phyloP scores from a whole-genome alignment of 1,140 invertebrate species.

The Euwallacea similis region DNA sequence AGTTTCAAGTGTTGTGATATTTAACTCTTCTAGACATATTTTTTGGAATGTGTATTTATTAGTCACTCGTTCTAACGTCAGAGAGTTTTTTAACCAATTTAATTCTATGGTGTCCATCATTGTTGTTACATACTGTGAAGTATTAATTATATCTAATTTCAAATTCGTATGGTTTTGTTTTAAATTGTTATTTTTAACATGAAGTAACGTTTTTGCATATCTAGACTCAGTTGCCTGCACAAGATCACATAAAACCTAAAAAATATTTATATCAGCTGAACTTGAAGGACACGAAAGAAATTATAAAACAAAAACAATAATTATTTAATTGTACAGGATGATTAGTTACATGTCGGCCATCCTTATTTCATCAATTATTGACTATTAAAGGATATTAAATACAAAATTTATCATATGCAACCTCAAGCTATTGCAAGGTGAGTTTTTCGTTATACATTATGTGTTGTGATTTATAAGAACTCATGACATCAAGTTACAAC shows the following conservation, averaged over 20 bases:
- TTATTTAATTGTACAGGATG: too few species aligned
- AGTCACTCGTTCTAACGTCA: constrained; percentile 57
- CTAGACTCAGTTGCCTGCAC: constrained; percentile 40
- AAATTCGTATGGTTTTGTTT: constrained; percentile 42
- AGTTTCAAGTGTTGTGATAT: constrained; percentile 56
- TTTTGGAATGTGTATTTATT: constrained; percentile 66
- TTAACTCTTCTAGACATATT: constrained; percentile 64
- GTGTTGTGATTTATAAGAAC: too few species aligned
- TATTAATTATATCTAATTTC: constrained; percentile 43
- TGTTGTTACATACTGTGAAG: constrained; percentile 43
- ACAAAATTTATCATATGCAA: too few species aligned
- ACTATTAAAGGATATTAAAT: too few species aligned
- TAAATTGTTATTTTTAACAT: constrained; percentile 42
- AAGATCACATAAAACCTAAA: constrained; percentile 42
- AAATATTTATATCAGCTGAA: not conserved
- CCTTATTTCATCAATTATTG: too few species aligned
- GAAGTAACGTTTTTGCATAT: constrained; percentile 40
- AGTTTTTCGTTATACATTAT: too few species aligned
- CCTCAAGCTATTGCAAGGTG: too few species aligned
- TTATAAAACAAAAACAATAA: too few species aligned
- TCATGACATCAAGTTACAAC: too few species aligned
- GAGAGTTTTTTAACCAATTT: constrained; percentile 39
- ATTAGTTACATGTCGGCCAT: too few species aligned
- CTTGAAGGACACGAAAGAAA: too few species aligned
- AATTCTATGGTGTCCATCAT: constrained; percentile 39